Evolutionary conservation across 2,797 vertebrate genomes (phyloP), one percentile per base, ranked within the genome.

Genomic region (Phalanger gymnotis): DNA sequence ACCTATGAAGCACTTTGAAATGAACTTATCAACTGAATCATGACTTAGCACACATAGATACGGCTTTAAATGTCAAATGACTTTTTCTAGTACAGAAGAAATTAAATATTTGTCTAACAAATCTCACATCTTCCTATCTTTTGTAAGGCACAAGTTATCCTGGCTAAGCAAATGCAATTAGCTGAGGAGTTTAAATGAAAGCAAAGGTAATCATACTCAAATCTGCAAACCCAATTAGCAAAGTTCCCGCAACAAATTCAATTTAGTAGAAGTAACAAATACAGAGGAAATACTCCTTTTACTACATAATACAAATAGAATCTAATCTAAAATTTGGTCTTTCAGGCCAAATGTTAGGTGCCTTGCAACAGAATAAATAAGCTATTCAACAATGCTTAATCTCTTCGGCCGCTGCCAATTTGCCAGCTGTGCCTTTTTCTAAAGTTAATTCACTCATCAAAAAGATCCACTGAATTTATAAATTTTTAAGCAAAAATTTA

Each of bases 281-380:
- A 90, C 30, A 96, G 93, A 95, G 89, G 89, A 96, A 96, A 97
- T 61, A 97, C 95, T 95, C 53, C 95, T 95, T 97, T 98, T 98
- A 98, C 90, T 97, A 97, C 94, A 97, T 90, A 95, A 95, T 96
- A 94, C 95, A 97, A 97, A 96, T 1, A 96, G 94, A 95, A 94
- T 94, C 95, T 95, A 97, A 96, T 98, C 94, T 97, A 97, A 96
- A 97, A 98, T 53, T 97, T 97, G 27, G 55, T 81, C 92, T 97
- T 97, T 96, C 93, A 98, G 96, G 97, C 93, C 96, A 98, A 98
- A 97, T 97, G 96, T 98, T 97, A 98, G 97, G 93, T 98, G 97
- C 92, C 95, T 97, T 92, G 90, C 89, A 97, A 97, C 55, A 96
- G 95, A 97, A 97, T 96, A 98, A 97, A 98, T 95, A 89, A 96